Base-by-base conservation (phyloP, 2,797 vertebrate species). In the Momotus momota region DNA sequence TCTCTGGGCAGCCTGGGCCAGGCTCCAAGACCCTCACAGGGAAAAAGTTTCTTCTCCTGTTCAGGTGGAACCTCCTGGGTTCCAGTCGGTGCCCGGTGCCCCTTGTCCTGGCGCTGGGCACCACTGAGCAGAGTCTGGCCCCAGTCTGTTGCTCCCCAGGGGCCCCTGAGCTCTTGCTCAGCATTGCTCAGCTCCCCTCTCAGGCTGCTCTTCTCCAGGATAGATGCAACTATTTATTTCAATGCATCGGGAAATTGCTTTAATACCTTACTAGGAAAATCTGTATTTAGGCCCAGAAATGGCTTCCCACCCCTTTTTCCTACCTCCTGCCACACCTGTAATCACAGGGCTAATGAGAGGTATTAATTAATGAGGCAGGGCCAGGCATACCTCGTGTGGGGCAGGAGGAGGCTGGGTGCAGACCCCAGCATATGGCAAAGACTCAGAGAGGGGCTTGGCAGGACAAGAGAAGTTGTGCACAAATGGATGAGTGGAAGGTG, bases 381-480 rank as follows among this genome's bases (percentile, higher is more conserved):
- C 62, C 71, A 75, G 81, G 17, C 18, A 15, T 6, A 38, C 27
- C 19, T 17, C 9, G 1, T 14, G 7, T 18, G 29, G 49, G 67
- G 49, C 31, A 55, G 66, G 27, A 26, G 33, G 20, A 49, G 35
- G 51, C 13, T 66, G 46, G 75, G 46, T 31, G 41, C 5, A 31
- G 64, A n/a, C 4, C 12, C 18, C 9, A 6, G 5, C 4, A 2
- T 1, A 8, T 6, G 11, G 17, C 16, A 70, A 35, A 72, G 35
- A 29, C 45, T 17, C 2, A 0, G 12, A 19, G 58, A 38, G 33
- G 10, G 2, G 14, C 4, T 7, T 2, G 33, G 17, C 9, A 38
- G 46, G 77, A 12, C 55, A 70, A 21, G 49, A 64, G 48, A 31
- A 74, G 27, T 38, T 29, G 1, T 4, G 8, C 9, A 25, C 35